Evolutionary conservation across 2,797 vertebrate species (phyloP).

Genomic region (Sebastes alutus): DNA sequence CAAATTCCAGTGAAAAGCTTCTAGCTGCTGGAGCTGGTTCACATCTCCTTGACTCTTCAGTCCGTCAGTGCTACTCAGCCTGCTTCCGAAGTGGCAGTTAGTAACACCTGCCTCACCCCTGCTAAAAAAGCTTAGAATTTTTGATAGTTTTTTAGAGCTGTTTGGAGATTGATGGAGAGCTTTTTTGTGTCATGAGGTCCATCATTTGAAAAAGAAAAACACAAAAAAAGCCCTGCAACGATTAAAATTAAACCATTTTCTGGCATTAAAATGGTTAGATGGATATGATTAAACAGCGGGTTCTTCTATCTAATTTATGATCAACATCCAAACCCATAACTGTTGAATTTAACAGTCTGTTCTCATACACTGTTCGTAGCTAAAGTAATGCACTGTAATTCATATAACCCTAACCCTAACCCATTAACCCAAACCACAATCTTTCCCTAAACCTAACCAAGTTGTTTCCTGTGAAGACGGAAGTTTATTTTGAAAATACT

Average conservation of each 20-base stretch:
- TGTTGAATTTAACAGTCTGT: too few species aligned
- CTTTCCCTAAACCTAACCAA: neutral
- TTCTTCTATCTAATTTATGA: neutral
- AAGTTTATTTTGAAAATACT: neutral
- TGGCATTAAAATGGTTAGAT: neutral
- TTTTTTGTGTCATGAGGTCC: neutral
- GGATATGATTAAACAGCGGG: neutral
- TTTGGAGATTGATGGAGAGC: neutral
- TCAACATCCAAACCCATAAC: neutral
- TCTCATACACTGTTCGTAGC: too few species aligned
- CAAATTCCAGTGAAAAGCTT: neutral
- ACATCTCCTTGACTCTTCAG: conserved; percentile 1
- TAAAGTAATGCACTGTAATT: too few species aligned
- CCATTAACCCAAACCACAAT: too few species aligned
- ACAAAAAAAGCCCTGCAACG: neutral
- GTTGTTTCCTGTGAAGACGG: neutral
- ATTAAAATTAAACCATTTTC: neutral
- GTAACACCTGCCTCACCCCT: neutral
- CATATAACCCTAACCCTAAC: too few species aligned
- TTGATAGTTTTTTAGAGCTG: neutral
- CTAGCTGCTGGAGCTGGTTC: neutral
- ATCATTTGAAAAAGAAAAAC: neutral
- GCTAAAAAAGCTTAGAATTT: neutral
- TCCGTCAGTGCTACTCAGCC: neutral
- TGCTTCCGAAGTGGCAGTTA: neutral